Evolutionary conservation across 2,113 vertebrate species (phyloP).

Genomic region (Rhipidura dahli): DNA sequence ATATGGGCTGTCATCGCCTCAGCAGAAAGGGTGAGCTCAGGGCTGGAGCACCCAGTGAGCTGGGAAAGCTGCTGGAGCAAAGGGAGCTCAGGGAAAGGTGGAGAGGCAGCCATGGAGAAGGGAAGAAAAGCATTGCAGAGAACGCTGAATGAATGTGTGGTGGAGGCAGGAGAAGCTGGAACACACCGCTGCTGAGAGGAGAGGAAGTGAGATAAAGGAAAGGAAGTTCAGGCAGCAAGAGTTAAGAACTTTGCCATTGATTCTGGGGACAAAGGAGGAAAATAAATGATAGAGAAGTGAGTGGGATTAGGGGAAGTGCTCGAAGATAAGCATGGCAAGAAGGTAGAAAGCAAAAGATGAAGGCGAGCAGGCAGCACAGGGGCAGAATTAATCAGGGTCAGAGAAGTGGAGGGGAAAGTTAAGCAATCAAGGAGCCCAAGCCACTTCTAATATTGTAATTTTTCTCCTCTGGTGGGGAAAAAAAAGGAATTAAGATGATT

Average conservation of each 20-base stretch:
- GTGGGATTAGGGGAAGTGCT: constrained; percentile 23
- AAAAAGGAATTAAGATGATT: neutral
- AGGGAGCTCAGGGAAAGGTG: neutral
- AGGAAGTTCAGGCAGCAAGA: constrained; percentile 38
- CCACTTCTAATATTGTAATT: neutral
- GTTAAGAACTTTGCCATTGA: constrained; percentile 45
- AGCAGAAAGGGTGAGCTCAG: neutral
- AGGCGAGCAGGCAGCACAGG: accelerated
- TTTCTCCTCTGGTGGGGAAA: neutral
- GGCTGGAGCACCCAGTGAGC: neutral
- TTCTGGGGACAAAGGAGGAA: constrained; percentile 30
- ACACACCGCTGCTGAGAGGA: neutral
- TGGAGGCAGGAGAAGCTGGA: neutral
- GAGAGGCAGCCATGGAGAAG: neutral
- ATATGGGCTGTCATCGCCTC: accelerated
- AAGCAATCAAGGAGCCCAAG: neutral
- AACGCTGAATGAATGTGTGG: neutral
- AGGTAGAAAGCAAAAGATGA: neutral
- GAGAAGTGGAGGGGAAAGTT: accelerated
- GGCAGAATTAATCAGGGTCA: neutral
- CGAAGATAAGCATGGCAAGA: constrained; percentile 20
- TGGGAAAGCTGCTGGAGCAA: neutral
- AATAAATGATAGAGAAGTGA: constrained; percentile 31
- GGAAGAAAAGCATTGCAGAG: neutral
- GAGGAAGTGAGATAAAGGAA: constrained; percentile 38